Evolutionary conservation across 2,888 invertebrate species (phyloP).

Genomic region (Sminthurides aquaticus): DNA sequence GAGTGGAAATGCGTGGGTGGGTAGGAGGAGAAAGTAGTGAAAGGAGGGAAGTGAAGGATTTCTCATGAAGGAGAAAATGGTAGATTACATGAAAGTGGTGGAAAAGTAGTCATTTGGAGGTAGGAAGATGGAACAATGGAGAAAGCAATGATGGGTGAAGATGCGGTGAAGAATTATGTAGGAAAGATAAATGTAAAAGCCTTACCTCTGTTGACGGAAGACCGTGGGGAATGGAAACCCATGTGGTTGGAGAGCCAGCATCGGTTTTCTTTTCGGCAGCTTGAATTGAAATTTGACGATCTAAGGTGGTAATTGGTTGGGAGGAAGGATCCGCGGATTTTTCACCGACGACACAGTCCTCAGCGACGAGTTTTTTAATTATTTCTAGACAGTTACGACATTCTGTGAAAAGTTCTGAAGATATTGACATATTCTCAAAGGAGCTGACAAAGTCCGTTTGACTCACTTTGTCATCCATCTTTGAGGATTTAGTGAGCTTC

Average conservation of each 20-base stretch:
- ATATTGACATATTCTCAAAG: constrained; percentile 37
- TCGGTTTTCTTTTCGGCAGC: constrained; percentile 19
- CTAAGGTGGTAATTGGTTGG: constrained; percentile 15
- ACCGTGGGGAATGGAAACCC: constrained; percentile 40
- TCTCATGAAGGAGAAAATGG: not conserved
- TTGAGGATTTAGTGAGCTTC: not conserved
- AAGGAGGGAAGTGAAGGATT: not conserved
- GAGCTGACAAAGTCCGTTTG: constrained; percentile 41
- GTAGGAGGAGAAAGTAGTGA: not conserved
- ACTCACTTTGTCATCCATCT: constrained; percentile 41
- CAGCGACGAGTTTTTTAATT: constrained; percentile 39
- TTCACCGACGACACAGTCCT: constrained; percentile 5
- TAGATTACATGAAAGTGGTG: too few relatives aligned
- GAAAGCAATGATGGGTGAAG: not conserved
- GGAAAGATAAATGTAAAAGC: not conserved
- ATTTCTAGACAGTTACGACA: constrained; percentile 42
- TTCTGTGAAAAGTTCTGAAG: constrained; percentile 40
- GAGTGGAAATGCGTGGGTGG: too few relatives aligned
- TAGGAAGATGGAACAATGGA: not conserved
- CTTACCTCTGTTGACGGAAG: constrained; percentile 39
- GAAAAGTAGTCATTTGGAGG: not conserved
- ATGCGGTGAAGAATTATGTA: not conserved
- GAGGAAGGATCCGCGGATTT: not conserved
- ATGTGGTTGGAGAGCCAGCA: constrained; percentile 34
- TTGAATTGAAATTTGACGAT: constrained; percentile 4